Conservation (phyloP, 2,113 vertebrate genomes). For the Indicator indicator region DNA sequence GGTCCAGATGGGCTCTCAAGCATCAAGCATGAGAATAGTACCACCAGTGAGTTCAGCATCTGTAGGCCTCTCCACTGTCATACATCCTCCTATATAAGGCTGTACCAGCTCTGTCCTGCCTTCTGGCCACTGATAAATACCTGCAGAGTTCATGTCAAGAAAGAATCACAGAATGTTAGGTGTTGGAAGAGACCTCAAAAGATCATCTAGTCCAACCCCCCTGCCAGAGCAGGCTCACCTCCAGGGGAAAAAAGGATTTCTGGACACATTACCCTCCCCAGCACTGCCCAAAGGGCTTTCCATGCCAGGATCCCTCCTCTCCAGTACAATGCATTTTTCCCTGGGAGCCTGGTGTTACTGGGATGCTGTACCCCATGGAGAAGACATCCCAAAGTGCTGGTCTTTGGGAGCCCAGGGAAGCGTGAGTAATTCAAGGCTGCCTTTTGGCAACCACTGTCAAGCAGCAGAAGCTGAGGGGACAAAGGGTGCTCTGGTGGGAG, state of each 20-base stretch:
- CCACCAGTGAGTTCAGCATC: neutral
- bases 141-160: neutral
- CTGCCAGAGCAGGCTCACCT: no score
- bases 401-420: neutral
- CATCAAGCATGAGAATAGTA: neutral
- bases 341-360: neutral
- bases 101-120: neutral
- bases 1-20: neutral
- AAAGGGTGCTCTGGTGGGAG: neutral
- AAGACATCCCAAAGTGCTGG: neutral
- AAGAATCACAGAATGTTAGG: no score
- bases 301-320: neutral
- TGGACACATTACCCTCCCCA: accelerated
- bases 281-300: accelerated
- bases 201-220: no score
- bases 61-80: no score
- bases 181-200: no score
- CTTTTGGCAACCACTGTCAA: accelerated
- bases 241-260: no score
- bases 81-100: neutral
- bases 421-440: neutral
- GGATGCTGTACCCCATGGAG: neutral
- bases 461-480: neutral
- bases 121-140: accelerated
- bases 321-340: neutral